Base-by-base conservation (phyloP, 2,888 invertebrate genomes). In the Chrysopilus asiliformis region DNA sequence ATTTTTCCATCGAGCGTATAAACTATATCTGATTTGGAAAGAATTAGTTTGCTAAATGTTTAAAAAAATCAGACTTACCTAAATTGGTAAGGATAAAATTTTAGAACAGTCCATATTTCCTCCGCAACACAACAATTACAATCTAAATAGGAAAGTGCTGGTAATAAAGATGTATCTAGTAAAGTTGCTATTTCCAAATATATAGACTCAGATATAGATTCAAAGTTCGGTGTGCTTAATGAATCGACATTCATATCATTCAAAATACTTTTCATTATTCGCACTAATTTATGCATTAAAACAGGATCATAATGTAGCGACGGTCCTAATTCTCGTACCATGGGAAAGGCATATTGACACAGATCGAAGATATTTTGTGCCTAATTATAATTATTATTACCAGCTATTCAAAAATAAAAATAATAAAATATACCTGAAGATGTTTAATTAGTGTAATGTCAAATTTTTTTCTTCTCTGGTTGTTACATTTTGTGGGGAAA, bases 1-100 rank as follows among this genome's bases (percentile, higher is more conserved):
- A 53, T 90, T 90, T 62, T 97, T 95, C 98, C 97, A 99, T 35
- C 90, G 77, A 1, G 86, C 83, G 59, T 98, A 98, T 44, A 97
- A 67, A 47, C 87, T 82, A 54, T 84, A 87, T 49, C 80, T 81
- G 51, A 17, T 52, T 27, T 12, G 5, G n/a, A n/a, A 6, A 27
- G 13, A 27, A 27, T 24, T 24, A 24, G 24, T 24, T 24, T 24
- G n/a, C 9, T 10, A 24, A n/a, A n/a, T n/a, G 24, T 24, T 12
- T 35, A 35, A 14, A 34, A 35, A 36, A 14, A 33, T 13, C 32
- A 25, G 33, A 13, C 82, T 71, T 45, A 54, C 43, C 63, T 55
- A 65, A 75, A 76, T 49, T 89, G 83, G 58, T 91, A 90, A 0
- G 90, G 86, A 62, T 82, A 89, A 32, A 79, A 66, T 56, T 84